Evolutionary conservation across 2,888 invertebrate genomes (phyloP).

Genomic region (Pterostichus madidus): DNA sequence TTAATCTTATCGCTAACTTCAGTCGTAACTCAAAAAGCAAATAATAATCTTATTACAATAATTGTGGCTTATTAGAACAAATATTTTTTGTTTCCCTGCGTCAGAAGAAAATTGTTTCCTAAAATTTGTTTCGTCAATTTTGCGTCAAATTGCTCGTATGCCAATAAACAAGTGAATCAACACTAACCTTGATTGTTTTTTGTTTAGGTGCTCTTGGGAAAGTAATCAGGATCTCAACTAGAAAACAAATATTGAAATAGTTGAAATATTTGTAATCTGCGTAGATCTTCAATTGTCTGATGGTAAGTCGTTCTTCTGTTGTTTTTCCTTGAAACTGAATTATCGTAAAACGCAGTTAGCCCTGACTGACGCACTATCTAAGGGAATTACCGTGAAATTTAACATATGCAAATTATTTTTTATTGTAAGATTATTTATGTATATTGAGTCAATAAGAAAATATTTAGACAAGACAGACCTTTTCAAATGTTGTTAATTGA

Average conservation of each 20-base stretch:
- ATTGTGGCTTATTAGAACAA: neutral
- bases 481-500: too few relatives aligned
- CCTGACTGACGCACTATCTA: neutral
- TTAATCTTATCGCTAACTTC: neutral
- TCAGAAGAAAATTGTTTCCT: slow-evolving; percentile 5
- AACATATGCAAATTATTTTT: neutral
- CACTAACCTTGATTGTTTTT: neutral
- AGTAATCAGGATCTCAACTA: neutral
- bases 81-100: neutral
- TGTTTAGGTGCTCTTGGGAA: neutral
- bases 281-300: neutral
- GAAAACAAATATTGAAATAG: slow-evolving; percentile 10
- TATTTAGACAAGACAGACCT: too few relatives aligned
- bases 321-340: neutral
- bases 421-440: too few relatives aligned
- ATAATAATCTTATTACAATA: too few relatives aligned
- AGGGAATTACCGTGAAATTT: neutral
- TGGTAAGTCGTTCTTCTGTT: neutral
- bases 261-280: neutral
- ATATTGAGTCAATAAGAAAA: too few relatives aligned
- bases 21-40: neutral
- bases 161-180: slow-evolving; percentile 1
- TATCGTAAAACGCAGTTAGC: neutral
- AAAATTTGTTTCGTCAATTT: neutral
- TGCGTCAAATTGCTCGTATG: neutral